Base-by-base conservation (phyloP, 2,797 vertebrate genomes). In the Melopsittacus undulatus region DNA sequence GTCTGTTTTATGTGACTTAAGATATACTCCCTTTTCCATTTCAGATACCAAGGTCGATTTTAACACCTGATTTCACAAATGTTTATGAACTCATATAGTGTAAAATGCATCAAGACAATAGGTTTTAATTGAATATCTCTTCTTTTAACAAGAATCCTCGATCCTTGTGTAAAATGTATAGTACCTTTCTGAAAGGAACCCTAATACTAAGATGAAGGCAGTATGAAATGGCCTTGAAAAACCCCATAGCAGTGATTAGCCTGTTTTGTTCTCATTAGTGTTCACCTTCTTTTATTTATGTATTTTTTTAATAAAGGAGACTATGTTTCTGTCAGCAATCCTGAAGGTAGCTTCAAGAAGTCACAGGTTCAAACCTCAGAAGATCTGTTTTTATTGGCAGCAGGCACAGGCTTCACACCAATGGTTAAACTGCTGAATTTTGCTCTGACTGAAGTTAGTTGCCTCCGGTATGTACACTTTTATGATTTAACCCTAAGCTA, bases 351-450 rank as follows among this genome's bases (percentile, higher is more conserved):
- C 90, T 99, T 99, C 95, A 98, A 97, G 94, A 97, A 97, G 76
- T 98, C 97, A 1, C 97, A 97, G 69, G 95, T 99, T 70, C 97
- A 98, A 83, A 97, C 98, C 87, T 95, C 98, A 96, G 99, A 99
- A 96, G 97, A 99, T 90, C 98, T 99, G 51, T 98, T 98, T 98
- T 97, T 99, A 57, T 76, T 99, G 94, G 99, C 99, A 83, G 99
- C 99, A 45, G 99, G 99, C 74, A 99, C 99, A 32, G 99, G 99
- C 76, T 98, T 99, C 96, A 99, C 99, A 14, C 99, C 99, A 48
- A 99, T 99, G 99, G 98, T 98, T 95, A 98, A 98, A 30, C 96
- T 99, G 56, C 94, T 99, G 82, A 96, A 63, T 70, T 95, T 97
- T 43, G 97, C 98, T 79, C 97, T 99, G 26, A 97, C 97, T 89